Percentiles rank a stretch among this genome's conserved stretches.
phyloP scores from a whole-genome alignment of 2,888 invertebrate species.

The Pterostichus niger region DNA sequence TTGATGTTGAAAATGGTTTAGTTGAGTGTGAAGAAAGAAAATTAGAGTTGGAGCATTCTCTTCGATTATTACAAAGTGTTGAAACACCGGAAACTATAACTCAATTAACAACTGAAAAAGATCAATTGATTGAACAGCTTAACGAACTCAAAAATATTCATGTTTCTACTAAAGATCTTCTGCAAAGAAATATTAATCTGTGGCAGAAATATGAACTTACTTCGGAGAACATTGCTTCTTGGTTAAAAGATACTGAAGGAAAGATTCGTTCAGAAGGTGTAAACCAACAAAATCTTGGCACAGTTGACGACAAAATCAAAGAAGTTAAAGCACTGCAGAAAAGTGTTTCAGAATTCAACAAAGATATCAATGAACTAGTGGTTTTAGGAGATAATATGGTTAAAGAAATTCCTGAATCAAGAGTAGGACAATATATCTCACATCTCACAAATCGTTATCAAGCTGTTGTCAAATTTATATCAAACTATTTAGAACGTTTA shows the following conservation, averaged over 20 bases:
- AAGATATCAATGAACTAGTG: constrained; percentile 84
- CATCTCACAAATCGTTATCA: constrained; percentile 89
- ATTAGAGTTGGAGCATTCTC: constrained; percentile 84
- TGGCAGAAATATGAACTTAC: constrained; percentile 91
- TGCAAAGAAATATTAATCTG: constrained; percentile 85
- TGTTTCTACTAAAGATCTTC: constrained; percentile 82
- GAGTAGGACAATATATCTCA: constrained; percentile 89
- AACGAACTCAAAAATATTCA: constrained; percentile 85
- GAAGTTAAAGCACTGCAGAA: constrained; percentile 83
- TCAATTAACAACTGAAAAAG: constrained; percentile 84
- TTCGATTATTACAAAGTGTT: constrained; percentile 85
- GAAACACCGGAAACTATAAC: constrained; percentile 86
- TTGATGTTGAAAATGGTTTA: constrained; percentile 87
- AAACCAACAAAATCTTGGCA: constrained; percentile 84
- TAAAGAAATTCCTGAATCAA: constrained; percentile 89
- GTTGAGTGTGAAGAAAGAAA: constrained; percentile 85
- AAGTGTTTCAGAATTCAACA: constrained; percentile 83
- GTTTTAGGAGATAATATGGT: constrained; percentile 86
- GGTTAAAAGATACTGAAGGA: constrained; percentile 90
- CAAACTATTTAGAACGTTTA: constrained; percentile 85
- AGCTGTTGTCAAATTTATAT: constrained; percentile 85
- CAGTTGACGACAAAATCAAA: constrained; percentile 84
- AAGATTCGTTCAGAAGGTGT: constrained; percentile 87
- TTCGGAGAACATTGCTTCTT: constrained; percentile 86
- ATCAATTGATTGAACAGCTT: constrained; percentile 85